These are phyloP conservation scores for Hypsopygia costalis DNA, from an alignment of 2,888 invertebrate species.

Conservation along the genomic window DNA sequence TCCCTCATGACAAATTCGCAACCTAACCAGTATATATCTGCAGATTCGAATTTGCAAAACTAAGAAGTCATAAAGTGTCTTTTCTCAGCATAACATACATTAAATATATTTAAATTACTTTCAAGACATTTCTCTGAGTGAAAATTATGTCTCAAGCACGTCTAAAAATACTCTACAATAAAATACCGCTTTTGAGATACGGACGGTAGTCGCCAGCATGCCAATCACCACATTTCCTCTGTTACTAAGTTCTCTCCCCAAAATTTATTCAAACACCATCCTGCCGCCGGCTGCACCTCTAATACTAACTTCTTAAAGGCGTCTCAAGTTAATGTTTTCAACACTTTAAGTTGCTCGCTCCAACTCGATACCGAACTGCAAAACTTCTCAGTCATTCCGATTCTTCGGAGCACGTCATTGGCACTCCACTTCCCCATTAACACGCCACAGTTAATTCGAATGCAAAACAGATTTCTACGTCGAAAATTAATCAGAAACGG, in stretches of 20 bases:
- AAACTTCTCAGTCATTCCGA: conserved; percentile 13
- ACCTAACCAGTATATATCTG: no score
- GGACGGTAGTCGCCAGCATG: no score
- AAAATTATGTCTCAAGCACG: no score
- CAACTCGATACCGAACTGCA: conserved; percentile 2
- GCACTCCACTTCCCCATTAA: conserved; percentile 36
- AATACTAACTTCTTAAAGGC: conserved; percentile 4
- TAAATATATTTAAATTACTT: no score
- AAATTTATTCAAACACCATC: conserved; percentile 5
- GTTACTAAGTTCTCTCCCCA: neutral
- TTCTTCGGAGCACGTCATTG: conserved; percentile 28
- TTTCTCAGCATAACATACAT: no score
- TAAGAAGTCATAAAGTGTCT: no score
- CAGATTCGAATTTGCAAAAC: no score
- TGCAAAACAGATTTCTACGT: conserved; percentile 71
- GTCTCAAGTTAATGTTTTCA: neutral
- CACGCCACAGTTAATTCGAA: conserved; percentile 53
- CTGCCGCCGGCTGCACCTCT: conserved; percentile 2
- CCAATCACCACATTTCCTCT: neutral
- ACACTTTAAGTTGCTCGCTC: neutral
- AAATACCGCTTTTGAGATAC: no score
- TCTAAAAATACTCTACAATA: no score
- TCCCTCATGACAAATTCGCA: no score
- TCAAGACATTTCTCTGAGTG: no score
- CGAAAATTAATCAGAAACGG: conserved; percentile 68